Conservation (phyloP, 2,113 vertebrate genomes). For the Conger conger region DNA sequence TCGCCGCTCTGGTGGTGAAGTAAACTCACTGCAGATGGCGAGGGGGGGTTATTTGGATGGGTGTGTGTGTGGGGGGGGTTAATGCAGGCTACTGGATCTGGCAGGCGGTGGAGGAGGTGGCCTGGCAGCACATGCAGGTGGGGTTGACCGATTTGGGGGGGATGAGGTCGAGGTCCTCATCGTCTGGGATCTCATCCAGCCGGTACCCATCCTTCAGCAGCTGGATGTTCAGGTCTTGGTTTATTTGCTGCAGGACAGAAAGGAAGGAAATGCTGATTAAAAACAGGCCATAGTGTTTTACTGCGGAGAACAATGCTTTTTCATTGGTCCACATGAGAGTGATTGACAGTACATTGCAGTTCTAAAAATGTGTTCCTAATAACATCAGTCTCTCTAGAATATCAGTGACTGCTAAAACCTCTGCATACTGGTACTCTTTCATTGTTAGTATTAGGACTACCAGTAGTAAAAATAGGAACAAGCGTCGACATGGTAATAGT, state of each 20-base stretch:
- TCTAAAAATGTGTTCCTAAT: background rate
- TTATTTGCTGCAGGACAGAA: slow-evolving; percentile 87
- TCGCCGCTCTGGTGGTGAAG: slow-evolving; percentile 43
- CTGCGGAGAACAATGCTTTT: background rate
- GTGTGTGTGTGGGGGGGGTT: slow-evolving; percentile 16
- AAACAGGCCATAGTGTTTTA: background rate
- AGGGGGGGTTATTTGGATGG: background rate
- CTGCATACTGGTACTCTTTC: background rate
- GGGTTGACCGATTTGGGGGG: slow-evolving; percentile 96
- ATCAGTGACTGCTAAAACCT: background rate
- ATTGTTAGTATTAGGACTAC: background rate
- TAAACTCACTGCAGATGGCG: slow-evolving; percentile 54
- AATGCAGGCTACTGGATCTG: slow-evolving; percentile 88
- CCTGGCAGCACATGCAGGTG: slow-evolving; percentile 99
- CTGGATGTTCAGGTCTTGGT: slow-evolving; percentile 99
- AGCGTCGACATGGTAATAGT: background rate
- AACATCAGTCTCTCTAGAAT: background rate
- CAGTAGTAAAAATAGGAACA: background rate
- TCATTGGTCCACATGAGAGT: background rate
- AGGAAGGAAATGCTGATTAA: background rate
- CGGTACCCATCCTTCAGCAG: slow-evolving; percentile 97
- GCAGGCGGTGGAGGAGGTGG: slow-evolving; percentile 95
- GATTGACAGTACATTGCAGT: background rate
- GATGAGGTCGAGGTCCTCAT: slow-evolving; percentile 96
- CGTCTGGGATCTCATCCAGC: slow-evolving; percentile 95